phyloP scores from a whole-genome alignment of 2,888 invertebrate species.

The Sylvicola cinctus region DNA sequence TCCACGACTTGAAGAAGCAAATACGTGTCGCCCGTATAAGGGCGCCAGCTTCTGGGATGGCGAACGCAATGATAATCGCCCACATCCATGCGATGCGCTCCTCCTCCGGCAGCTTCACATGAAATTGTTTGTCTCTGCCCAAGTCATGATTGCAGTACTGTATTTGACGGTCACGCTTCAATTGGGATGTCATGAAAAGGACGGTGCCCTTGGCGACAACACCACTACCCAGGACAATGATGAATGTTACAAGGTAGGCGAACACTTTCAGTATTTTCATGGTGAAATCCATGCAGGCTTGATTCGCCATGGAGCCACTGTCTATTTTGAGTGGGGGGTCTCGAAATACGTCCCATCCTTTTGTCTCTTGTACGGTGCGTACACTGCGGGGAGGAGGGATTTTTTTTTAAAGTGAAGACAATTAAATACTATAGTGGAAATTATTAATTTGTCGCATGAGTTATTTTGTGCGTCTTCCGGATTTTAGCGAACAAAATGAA shows the following conservation, averaged over 20 bases:
- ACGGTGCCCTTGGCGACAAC: conserved; percentile 76
- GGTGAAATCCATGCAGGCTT: conserved; percentile 67
- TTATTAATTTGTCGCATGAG: no score
- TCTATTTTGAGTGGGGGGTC: conserved; percentile 77
- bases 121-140: conserved; percentile 66
- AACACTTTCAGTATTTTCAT: conserved; percentile 66
- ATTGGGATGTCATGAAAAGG: conserved; percentile 81
- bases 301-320: conserved; percentile 73
- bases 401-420: no score
- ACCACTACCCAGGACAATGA: conserved; percentile 65
- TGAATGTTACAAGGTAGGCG: conserved; percentile 68
- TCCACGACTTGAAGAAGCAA: conserved; percentile 77
- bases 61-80: conserved; percentile 70
- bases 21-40: conserved; percentile 68
- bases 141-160: conserved; percentile 69
- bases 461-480: no score
- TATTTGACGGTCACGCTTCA: conserved; percentile 52
- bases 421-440: no score
- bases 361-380: conserved; percentile 60
- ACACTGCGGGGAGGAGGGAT: no score
- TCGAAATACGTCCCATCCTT: conserved; percentile 94
- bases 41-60: conserved; percentile 74
- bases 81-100: conserved; percentile 87
- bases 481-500: no score
- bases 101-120: conserved; percentile 58